Percentiles rank a stretch among this genome's conserved stretches.
phyloP scores from a whole-genome alignment of 2,113 vertebrate species.

The Etia nguti region DNA sequence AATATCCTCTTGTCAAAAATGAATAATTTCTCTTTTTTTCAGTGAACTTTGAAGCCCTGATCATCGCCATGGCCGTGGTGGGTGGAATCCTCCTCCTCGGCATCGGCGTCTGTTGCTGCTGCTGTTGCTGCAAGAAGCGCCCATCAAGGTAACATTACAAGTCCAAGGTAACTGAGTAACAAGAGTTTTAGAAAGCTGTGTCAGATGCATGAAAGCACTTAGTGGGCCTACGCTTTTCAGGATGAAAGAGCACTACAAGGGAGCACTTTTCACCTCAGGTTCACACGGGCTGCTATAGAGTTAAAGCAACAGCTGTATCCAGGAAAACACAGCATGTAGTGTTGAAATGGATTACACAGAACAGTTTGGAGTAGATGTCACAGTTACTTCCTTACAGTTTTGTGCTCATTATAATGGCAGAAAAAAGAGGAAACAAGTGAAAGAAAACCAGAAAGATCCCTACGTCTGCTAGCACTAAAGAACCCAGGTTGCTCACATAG shows the following conservation, averaged over 20 bases:
- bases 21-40: not conserved
- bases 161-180: not conserved
- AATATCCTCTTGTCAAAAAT: not conserved
- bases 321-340: fast-evolving
- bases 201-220: not conserved
- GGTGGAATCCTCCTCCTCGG: slow-evolving; percentile 70
- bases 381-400: not conserved
- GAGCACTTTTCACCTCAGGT: not conserved
- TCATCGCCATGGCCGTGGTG: slow-evolving; percentile 78
- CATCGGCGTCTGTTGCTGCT: slow-evolving; percentile 77
- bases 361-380: not conserved
- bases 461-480: not conserved
- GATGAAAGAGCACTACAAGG: not conserved
- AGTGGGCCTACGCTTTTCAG: not conserved
- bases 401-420: not conserved
- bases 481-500: fast-evolving
- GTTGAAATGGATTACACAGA: not conserved
- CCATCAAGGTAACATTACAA: slow-evolving; percentile 61
- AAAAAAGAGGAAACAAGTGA: not conserved
- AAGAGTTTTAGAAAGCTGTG: not conserved
- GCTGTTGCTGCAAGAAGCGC: slow-evolving; percentile 75
- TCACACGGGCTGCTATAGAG: not conserved
- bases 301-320: not conserved
- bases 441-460: not conserved
- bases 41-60: slow-evolving; percentile 86